Evolutionary conservation across 2,113 vertebrate species (phyloP), one percentile per base, ranked within the genome.

Genomic region (Machaerirhynchus nigripectus): DNA sequence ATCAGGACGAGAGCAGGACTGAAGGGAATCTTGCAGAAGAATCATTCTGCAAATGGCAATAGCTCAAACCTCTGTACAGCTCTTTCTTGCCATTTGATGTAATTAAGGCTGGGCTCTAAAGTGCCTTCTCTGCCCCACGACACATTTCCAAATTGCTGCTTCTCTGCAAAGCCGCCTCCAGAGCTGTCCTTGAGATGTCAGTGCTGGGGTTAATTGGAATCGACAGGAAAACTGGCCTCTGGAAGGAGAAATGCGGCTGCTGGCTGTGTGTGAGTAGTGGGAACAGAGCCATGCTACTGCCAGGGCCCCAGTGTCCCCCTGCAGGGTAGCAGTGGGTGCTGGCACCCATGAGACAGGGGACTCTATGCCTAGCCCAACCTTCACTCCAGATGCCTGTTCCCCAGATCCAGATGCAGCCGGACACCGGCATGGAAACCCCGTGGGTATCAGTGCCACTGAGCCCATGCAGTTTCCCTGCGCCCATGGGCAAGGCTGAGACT

Each of bases 401-500:
- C 46, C 63, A 53, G n/a, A 22, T 39, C 26, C 64, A 50, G 33
- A 56, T 0, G 1, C 37, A 84, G 75, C 59, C 1, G 0, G 60
- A n/a, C 20, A 39, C 10, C 0, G 1, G 19, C 1, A 2, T 13
- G 37, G 53, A 84, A 64, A 82, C 3, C 31, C 49, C 74, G 15
- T 0, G 0, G 87, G 42, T 2, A 2, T 3, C 68, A 27, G 20
- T 18, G n/a, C 50, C 5, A 7, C 17, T 0, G 1, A 79, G 79
- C 1, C 0, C 74, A 53, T 1, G 0, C 1, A 1, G 33, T 2
- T 50, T 8, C 52, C 13, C 52, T 0, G 2, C 28, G 37, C 20
- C 49, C 9, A 0, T 5, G 35, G 42, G 46, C 65, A 75, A 27
- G 35, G 49, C 39, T 46, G 56, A 59, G 52, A 47, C 30, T 52